These are phyloP conservation scores for Lydus trimaculatus DNA, from an alignment of 2,888 invertebrate species.

Conservation along the genomic window DNA sequence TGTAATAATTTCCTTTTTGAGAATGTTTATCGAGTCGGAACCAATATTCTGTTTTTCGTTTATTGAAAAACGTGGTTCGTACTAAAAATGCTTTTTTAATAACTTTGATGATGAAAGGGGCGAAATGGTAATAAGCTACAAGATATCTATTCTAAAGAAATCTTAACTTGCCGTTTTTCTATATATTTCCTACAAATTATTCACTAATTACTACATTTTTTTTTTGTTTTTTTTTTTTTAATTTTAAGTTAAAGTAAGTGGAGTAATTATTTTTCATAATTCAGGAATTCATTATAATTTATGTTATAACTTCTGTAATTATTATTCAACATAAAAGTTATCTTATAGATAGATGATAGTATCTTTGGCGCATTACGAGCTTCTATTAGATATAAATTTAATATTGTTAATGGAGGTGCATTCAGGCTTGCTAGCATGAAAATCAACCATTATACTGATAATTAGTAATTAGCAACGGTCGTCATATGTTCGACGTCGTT, in stretches of 20 bases:
- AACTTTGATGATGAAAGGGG: constrained; percentile 31
- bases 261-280: background rate
- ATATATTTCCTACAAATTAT: background rate
- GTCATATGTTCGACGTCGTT: constrained; percentile 21
- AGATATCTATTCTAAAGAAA: constrained; percentile 6
- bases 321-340: constrained; percentile 7
- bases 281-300: background rate
- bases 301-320: background rate
- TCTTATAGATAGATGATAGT: background rate
- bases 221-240: too few relatives aligned
- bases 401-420: constrained; percentile 25
- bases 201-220: background rate
- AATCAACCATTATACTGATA: constrained; percentile 18
- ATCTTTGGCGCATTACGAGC: constrained; percentile 7
- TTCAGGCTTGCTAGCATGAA: constrained; percentile 15
- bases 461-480: constrained; percentile 23
- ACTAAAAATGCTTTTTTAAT: constrained; percentile 45
- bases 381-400: constrained; percentile 26
- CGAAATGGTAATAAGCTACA: constrained; percentile 29
- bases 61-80: constrained; percentile 38
- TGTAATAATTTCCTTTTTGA: constrained; percentile 41
- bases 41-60: constrained; percentile 46
- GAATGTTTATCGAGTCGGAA: constrained; percentile 44
- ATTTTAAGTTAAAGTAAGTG: background rate
- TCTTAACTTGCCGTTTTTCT: background rate